Percentiles rank a stretch among this genome's conserved stretches.
These are phyloP conservation scores for Sitophilus oryzae DNA, from an alignment of 1,140 invertebrate genomes.

Conservation along the genomic window DNA sequence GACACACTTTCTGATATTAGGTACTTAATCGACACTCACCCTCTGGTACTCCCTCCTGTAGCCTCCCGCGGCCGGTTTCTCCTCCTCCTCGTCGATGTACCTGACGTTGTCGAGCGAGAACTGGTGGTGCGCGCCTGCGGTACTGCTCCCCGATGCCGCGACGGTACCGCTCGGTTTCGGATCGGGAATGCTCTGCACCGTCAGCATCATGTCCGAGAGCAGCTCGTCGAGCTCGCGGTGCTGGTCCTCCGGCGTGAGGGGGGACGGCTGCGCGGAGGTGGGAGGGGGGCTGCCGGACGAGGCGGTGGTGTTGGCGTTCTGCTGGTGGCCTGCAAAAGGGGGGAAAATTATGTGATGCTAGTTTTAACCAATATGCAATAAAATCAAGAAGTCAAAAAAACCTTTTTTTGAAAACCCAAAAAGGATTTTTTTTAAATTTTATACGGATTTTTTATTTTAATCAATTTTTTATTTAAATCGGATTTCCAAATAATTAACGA, in stretches of 20 bases:
- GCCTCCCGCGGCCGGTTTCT: conserved; percentile 64
- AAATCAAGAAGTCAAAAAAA: no score
- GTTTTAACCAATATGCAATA: not conserved
- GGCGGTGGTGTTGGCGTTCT: conserved; percentile 44
- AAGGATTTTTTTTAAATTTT: no score
- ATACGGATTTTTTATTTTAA: no score
- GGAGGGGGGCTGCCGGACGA: conserved; percentile 41
- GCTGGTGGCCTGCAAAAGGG: conserved; percentile 40
- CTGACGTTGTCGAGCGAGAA: conserved; percentile 40
- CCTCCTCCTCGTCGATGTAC: conserved; percentile 44
- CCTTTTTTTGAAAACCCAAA: no score
- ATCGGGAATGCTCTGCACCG: conserved; percentile 71
- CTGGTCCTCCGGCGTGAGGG: conserved; percentile 42
- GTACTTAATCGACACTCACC: conserved; percentile 9
- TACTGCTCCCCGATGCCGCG: conserved; percentile 33
- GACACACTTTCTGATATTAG: not conserved
- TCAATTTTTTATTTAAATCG: no score
- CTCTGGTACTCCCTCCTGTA: conserved; percentile 45
- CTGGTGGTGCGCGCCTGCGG: conserved; percentile 32
- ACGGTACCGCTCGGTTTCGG: conserved; percentile 44
- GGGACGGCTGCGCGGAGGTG: conserved; percentile 42
- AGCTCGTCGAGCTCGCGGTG: conserved; percentile 66
- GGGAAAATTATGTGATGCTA: conserved; percentile 1
- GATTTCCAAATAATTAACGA: no score
- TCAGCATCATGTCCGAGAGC: conserved; percentile 74